These are phyloP conservation scores for Lycocerus yunnanus DNA, from an alignment of 2,888 invertebrate species.

Conservation along the genomic window DNA sequence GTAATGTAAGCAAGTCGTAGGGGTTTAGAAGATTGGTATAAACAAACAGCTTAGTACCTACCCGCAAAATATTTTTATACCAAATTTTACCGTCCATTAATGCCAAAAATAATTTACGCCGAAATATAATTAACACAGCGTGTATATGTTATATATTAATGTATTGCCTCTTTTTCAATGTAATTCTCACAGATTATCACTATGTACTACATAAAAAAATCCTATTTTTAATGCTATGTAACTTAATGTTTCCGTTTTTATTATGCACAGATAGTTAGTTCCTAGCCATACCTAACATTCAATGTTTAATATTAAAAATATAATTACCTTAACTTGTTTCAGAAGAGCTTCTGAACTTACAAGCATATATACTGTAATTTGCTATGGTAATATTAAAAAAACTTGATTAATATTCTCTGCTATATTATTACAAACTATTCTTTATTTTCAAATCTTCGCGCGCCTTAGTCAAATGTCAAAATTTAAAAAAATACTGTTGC, in stretches of 20 bases:
- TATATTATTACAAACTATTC: background rate
- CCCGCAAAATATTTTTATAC: conserved; percentile 21
- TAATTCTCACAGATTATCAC: conserved; percentile 29
- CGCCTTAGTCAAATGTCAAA: background rate
- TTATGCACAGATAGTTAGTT: conserved; percentile 4
- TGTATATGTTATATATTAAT: conserved; percentile 24
- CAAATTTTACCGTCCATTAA: conserved; percentile 27
- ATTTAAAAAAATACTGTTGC: background rate
- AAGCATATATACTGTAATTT: background rate
- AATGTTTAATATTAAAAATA: background rate
- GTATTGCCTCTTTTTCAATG: conserved; percentile 27
- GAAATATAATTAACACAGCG: conserved; percentile 29
- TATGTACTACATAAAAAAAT: conserved; percentile 27
- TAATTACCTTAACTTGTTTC: background rate
- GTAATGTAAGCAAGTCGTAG: background rate
- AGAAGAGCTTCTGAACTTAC: background rate
- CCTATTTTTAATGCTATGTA: conserved; percentile 25
- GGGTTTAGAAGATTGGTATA: conserved; percentile 13
- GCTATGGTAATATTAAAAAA: background rate
- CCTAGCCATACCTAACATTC: background rate
- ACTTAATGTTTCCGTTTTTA: conserved; percentile 31
- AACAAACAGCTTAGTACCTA: conserved; percentile 17
- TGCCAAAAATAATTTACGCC: conserved; percentile 31
- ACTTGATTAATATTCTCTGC: background rate
- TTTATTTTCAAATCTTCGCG: background rate